Percentiles rank a stretch among this genome's conserved stretches.
These are phyloP conservation scores for Chelonus formosanus DNA, from an alignment of 2,888 invertebrate species.

Conservation along the genomic window DNA sequence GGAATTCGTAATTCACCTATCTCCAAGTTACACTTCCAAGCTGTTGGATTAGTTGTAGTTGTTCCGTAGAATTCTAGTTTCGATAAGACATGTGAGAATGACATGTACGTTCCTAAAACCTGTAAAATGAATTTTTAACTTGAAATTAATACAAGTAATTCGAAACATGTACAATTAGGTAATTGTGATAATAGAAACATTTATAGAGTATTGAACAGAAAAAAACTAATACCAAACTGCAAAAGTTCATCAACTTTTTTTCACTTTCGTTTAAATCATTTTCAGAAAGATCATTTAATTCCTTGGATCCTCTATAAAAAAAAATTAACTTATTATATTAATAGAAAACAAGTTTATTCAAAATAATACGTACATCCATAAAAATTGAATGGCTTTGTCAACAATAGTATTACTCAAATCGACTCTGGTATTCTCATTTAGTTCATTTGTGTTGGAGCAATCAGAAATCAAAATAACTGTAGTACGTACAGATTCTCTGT, in stretches of 20 bases:
- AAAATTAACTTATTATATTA: too few species aligned
- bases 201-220: too few species aligned
- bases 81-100: slow-evolving; percentile 31
- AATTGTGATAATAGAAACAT: not conserved
- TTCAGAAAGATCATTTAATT: slow-evolving; percentile 1
- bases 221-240: slow-evolving; percentile 11
- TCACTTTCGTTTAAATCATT: slow-evolving; percentile 32
- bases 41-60: slow-evolving; percentile 18
- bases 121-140: slow-evolving; percentile 17
- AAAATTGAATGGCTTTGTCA: slow-evolving; percentile 13
- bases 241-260: slow-evolving; percentile 28
- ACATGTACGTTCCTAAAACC: slow-evolving; percentile 33
- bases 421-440: not conserved
- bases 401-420: not conserved
- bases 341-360: too few species aligned
- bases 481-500: slow-evolving; percentile 8
- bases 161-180: not conserved
- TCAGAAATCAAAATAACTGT: slow-evolving; percentile 12
- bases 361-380: slow-evolving; percentile 37
- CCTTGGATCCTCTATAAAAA: too few species aligned
- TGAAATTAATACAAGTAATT: slow-evolving; percentile 5
- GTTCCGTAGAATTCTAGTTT: slow-evolving; percentile 33
- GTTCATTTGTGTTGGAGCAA: slow-evolving; percentile 3
- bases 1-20: slow-evolving; percentile 32
- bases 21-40: slow-evolving; percentile 35